Base-by-base conservation (phyloP, 2,113 vertebrate genomes). In the Ceratotherium simum region DNA sequence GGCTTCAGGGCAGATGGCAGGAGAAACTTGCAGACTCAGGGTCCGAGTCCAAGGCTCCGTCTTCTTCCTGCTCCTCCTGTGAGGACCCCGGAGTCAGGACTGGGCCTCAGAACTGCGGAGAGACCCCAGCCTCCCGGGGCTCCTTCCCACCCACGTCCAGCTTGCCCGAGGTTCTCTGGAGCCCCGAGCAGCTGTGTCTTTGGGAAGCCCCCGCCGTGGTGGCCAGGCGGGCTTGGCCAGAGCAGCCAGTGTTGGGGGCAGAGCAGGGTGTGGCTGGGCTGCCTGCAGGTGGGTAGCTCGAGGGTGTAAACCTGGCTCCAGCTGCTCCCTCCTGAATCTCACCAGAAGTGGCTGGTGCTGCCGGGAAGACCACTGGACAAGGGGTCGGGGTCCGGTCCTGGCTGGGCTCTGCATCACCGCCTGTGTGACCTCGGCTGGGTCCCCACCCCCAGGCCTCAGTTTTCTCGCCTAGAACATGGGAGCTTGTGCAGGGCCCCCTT, bases 361-460 rank as follows among this genome's bases (percentile, higher is more conserved):
- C 75, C 4, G 23, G 69, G 31, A 39, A 25, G 12, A 25, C 11
- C 76, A 1, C 39, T 0, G 39, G 33, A 0, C 14, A 0, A n/a
- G 25, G 58, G 5, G 18, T 20, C 14, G 73, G 51, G 36, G 16
- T 18, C 36, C 21, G 58, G 75, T 48, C 13, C 29, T 31, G 7
- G 36, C 36, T 12, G 54, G 73, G 58, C 60, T 46, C 36, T 33
- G 58, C 0, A 0, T 65, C 48, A 4, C 67, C 1, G 0, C 46
- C 65, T 73, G 21, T 1, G 33, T 25, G 80, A 16, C 58, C 48
- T 39, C 0, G 0, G 76, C 27, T 7, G 0, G 81, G 58, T 0
- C 36, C 9, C 11, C 0, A 0, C 8, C 81, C 39, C n/a, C 9
- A 2, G 72, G 56, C 8, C 8, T 81, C 54, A 33, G 36, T 27